These are phyloP conservation scores for Agriopis aurantiaria DNA, from an alignment of 2,888 invertebrate species.

Conservation along the genomic window DNA sequence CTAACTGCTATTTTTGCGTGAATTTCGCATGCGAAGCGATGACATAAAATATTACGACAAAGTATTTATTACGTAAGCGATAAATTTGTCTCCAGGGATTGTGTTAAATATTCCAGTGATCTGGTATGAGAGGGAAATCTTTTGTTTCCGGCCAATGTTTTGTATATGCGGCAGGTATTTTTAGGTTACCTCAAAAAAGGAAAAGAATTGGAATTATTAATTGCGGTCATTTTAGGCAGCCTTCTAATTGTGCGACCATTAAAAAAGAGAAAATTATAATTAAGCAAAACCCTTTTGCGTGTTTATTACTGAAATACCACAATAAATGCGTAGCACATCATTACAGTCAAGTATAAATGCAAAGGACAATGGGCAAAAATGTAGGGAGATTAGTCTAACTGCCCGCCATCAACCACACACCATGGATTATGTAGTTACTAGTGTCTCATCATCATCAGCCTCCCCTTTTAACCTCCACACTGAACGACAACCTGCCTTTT, in stretches of 20 bases:
- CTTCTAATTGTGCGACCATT: constrained; percentile 10
- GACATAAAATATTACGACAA: constrained; percentile 49
- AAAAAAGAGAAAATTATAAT: constrained; percentile 18
- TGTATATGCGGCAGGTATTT: constrained; percentile 47
- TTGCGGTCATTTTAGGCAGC: constrained; percentile 34
- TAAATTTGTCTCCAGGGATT: constrained; percentile 45
- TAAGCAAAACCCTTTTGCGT: constrained; percentile 8
- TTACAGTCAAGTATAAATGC: background rate
- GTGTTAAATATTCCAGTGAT: constrained; percentile 41
- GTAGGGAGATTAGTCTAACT: no score
- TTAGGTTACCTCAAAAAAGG: constrained; percentile 5
- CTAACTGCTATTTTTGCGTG: constrained; percentile 43
- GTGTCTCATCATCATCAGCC: no score
- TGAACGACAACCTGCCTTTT: no score
- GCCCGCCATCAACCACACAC: no score
- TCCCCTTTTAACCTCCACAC: no score
- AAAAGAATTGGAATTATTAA: constrained; percentile 10
- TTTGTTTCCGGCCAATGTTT: constrained; percentile 39
- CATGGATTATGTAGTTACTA: no score
- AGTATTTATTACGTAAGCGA: constrained; percentile 45
- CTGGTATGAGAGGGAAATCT: constrained; percentile 35
- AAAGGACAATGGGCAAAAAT: no score
- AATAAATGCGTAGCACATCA: background rate
- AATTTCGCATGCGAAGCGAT: constrained; percentile 43
- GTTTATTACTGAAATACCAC: background rate